Base-by-base conservation (phyloP, 2,797 vertebrate genomes). In the Chaunax sp. region DNA sequence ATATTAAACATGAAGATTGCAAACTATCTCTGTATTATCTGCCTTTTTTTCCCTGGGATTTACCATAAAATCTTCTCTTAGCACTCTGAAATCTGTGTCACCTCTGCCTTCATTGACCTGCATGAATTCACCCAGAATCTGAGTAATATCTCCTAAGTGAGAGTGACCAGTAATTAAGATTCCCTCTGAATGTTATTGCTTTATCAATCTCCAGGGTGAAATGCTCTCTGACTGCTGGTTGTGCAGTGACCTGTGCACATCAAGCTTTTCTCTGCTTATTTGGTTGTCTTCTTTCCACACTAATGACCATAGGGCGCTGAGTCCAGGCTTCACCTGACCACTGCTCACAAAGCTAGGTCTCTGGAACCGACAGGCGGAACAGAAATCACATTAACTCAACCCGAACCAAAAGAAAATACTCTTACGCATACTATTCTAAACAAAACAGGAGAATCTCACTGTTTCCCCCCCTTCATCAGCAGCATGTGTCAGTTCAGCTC, bases 241-340 rank as follows among this genome's bases (percentile, higher is more conserved):
- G 94, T 93, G 92, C 93, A 92, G 90, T 94, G 94, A 94, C 92
- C 94, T 93, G 92, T 92, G 76, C 85, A 90, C 87, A 89, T 94
- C 92, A 93, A 90, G 91, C 86, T 90, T 87, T 88, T 86, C 87
- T 83, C 81, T 90, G 85, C 90, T 93, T 91, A 93, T 93, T 88
- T 89, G 89, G 82, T 92, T 93, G 92, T 94, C 91, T 93, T 90
- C 90, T 92, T 92, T 93, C 91, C 90, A 90, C 91, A 88, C 91
- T 94, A 93, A 94, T 93, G 91, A 92, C 93, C 90, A 90, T 83
- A 87, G 93, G 89, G 91, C 90, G 79, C 83, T 84, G 91, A 87
- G 90, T 91, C 89, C 86, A 73, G 78, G 92, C 89, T 92, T 92
- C 91, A 94, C 93, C 92, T 94, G 93, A 92, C 92, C 93, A 89